These are phyloP conservation scores for Poecilobothrus nobilitatus DNA, from an alignment of 2,888 invertebrate genomes.

Conservation along the genomic window DNA sequence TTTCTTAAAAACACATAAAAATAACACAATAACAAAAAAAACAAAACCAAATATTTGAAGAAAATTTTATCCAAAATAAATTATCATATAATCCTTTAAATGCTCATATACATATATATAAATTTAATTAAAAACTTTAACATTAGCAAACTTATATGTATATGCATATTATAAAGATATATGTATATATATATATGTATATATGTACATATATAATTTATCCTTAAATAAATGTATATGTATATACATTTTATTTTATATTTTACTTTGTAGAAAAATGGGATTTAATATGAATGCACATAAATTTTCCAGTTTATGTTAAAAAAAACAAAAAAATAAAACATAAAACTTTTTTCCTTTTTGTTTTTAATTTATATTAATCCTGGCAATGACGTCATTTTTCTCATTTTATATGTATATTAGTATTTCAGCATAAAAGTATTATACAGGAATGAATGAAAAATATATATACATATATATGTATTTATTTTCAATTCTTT, in stretches of 20 bases:
- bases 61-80: not conserved
- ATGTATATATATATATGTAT: no score
- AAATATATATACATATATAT: no score
- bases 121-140: not conserved
- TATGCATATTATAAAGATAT: no score
- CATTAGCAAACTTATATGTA: no score
- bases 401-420: not conserved
- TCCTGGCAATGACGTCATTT: not conserved
- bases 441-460: no score
- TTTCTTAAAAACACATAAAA: no score
- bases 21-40: no score
- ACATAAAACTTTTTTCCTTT: no score
- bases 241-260: not conserved
- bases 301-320: not conserved
- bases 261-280: not conserved
- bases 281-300: slow-evolving; percentile 2
- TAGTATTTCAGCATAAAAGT: no score
- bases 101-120: not conserved
- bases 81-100: not conserved
- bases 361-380: not conserved
- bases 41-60: no score
- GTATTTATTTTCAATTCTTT: no score
- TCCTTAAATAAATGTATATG: not conserved
- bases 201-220: not conserved
- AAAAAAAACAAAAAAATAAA: no score